Percentiles rank a stretch among this genome's conserved stretches.
phyloP scores from a whole-genome alignment of 2,113 vertebrate genomes.

The Lonchura striata region DNA sequence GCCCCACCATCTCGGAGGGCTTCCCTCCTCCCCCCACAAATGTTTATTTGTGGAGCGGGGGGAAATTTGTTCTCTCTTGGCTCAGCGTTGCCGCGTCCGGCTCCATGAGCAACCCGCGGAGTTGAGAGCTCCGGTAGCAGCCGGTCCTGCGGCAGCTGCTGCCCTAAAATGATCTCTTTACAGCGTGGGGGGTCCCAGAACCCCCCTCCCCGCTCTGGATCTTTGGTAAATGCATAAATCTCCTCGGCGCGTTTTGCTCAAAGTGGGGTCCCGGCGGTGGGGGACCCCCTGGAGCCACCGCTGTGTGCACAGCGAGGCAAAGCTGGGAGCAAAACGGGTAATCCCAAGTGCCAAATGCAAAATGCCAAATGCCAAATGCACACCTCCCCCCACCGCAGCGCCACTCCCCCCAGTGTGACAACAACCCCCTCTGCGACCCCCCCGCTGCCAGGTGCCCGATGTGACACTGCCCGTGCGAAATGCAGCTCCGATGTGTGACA shows the following conservation, averaged over 20 bases:
- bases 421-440: background rate
- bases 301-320: background rate
- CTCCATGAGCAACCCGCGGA: background rate
- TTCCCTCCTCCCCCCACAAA: rapidly evolving
- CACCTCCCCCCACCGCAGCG: background rate
- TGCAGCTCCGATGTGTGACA: background rate
- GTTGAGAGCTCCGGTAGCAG: background rate
- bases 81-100: background rate
- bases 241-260: rapidly evolving
- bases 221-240: background rate
- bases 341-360: background rate
- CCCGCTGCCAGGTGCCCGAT: background rate
- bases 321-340: background rate
- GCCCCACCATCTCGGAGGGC: too few species aligned
- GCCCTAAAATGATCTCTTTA: background rate
- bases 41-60: background rate
- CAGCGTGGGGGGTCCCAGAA: background rate
- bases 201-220: too few species aligned
- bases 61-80: background rate
- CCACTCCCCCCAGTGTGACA: too few species aligned
- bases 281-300: rapidly evolving
- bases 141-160: background rate
- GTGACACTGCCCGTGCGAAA: background rate
- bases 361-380: background rate
- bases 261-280: rapidly evolving